Base-by-base conservation (phyloP, 1,140 invertebrate species). In the Ceratosolen fusciceps region DNA sequence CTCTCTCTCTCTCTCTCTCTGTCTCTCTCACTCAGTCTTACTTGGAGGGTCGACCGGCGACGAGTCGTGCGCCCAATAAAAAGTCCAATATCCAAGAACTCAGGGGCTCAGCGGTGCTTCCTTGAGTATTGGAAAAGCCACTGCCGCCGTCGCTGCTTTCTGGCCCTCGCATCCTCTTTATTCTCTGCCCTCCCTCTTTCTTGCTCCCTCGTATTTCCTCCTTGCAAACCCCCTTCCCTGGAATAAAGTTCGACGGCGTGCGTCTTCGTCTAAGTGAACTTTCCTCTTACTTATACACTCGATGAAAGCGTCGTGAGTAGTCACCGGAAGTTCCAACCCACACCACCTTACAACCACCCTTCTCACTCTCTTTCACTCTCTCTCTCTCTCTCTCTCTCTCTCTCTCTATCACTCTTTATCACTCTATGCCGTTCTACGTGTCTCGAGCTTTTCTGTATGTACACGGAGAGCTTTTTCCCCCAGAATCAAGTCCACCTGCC, bases 51-150 rank as follows among this genome's bases (percentile, higher is more conserved):
- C 58, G 74, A 67, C 31, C 31, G 58, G 14, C 58, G 29, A 52
- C 60, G 60, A 12, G 4, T 39, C 49, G 19, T 19, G 7, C 49
- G n/a, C 34, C 72, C 77, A 70, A 77, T 82, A 82, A 83, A 83
- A 83, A 83, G 80, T 83, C 81, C 82, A 83, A 83, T 83, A 83
- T 81, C 79, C 74, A 62, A 39, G n/a, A 49, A 60, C 56, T 9
- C 60, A 16, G 26, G 29, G 39, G n/a, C 67, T 49, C 39, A 43
- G n/a, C 29, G 29, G 74, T 67, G 74, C 75, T 76, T 60, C 49
- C 5, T 54, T 37, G 26, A n/a, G 21, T 58, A 75, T 74, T 79
- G 43, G 29, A 24, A 73, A 80, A 67, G 16, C 29, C 47, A 65
- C 26, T 34, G 19, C 21, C 49, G 5, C 49, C 14, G 21, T 52